phyloP scores from a whole-genome alignment of 2,888 invertebrate species.

The Ochlodes sylvanus region DNA sequence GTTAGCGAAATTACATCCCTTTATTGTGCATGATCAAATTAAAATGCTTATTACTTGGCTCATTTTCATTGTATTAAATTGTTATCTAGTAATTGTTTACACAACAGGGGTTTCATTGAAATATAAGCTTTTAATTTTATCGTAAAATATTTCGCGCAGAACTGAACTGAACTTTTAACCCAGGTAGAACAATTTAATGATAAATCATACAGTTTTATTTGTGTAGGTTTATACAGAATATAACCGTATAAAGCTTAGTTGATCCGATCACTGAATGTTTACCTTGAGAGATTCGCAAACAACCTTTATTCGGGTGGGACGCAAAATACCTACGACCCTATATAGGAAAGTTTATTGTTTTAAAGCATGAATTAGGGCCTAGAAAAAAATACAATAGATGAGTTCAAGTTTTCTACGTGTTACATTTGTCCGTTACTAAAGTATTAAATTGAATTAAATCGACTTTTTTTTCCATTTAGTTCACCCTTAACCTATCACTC shows the following conservation, averaged over 20 bases:
- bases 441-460: too few species aligned
- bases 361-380: constrained; percentile 22
- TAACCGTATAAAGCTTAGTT: constrained; percentile 46
- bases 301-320: constrained; percentile 57
- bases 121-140: neutral
- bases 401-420: too few species aligned
- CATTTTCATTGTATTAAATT: constrained; percentile 18
- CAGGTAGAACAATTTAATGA: neutral
- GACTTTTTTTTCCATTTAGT: too few species aligned
- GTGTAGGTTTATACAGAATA: neutral
- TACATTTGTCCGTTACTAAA: too few species aligned
- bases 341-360: constrained; percentile 25
- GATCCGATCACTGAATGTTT: constrained; percentile 67
- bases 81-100: constrained; percentile 16
- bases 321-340: constrained; percentile 50
- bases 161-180: neutral
- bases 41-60: constrained; percentile 16
- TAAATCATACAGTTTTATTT: constrained; percentile 15
- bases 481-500: neutral
- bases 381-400: neutral
- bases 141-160: neutral
- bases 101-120: neutral
- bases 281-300: constrained; percentile 66
- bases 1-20: constrained; percentile 18
- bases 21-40: constrained; percentile 23